Evolutionary conservation across 1,140 invertebrate genomes (phyloP), one percentile per base, ranked within the genome.

Genomic region (Galleria mellonella): DNA sequence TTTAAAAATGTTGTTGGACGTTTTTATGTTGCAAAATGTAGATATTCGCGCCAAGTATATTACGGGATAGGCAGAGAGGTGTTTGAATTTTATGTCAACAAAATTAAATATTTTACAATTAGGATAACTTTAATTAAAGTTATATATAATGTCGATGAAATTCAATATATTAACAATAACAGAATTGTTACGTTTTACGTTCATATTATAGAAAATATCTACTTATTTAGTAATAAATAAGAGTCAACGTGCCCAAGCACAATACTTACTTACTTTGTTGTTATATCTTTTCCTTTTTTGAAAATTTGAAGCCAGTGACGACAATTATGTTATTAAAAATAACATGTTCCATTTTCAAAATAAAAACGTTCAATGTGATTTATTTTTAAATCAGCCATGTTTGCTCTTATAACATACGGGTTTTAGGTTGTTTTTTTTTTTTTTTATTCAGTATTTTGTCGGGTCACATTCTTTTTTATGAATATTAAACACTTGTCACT

Each of bases 401-500:
- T 37, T 37, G 14, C 35, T 37, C 32, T 13, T 17, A 17, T 37
- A 15, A 8, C 30, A 32, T 44, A 36, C 23, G 30, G 33, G 32
- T 44, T 17, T 17, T n/a, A 37, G 35, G 32, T 44, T 44, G 9
- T 36, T 37, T 44, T 15, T 43, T 12, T 28, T 9, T 42, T 42
- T 42, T 14, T 10, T 32, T 8, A n/a, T 14, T 13, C 14, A 30
- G 6, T 8, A 15, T 42, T 42, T 35, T 23, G 6, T 23, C 14
- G 9, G 14, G 39, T 42, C 30, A 29, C 12, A 15, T 27, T 42
- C 13, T 13, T 40, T 40, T 29, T 32, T 13, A 27, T 44, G 4
- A 32, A 27, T 40, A 29, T 11, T 9, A 15, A 44, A 56, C 12
- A n/a, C 45, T 37, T 52, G 46, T 53, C 49, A 60, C 38, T 51